Evolutionary conservation across 1,140 invertebrate species (phyloP).

Genomic region (Calephelis nemesis): DNA sequence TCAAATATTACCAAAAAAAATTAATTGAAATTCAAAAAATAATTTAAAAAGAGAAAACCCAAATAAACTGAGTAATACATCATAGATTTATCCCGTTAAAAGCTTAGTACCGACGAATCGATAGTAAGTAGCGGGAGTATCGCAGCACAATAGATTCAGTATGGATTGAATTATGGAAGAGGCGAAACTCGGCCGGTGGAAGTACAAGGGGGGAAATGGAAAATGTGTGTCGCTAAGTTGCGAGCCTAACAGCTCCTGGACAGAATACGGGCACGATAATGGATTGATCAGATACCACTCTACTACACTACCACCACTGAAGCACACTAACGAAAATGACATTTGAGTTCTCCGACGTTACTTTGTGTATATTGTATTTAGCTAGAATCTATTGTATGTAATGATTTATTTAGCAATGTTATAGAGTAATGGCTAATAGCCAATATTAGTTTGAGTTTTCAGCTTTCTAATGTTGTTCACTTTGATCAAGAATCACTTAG

Average conservation of each 20-base stretch:
- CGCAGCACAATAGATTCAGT: slow-evolving; percentile 55
- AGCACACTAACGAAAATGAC: slow-evolving; percentile 29
- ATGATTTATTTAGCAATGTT: background rate
- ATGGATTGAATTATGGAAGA: slow-evolving; percentile 69
- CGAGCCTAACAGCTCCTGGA: slow-evolving; percentile 61
- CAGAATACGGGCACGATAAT: slow-evolving; percentile 54
- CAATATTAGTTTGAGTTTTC: too few relatives aligned
- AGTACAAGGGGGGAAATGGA: slow-evolving; percentile 67
- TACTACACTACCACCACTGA: slow-evolving; percentile 27
- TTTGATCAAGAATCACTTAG: too few relatives aligned
- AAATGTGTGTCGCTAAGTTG: slow-evolving; percentile 71
- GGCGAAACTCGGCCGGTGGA: slow-evolving; percentile 53
- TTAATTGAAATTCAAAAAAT: too few relatives aligned
- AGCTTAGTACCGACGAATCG: slow-evolving; percentile 4
- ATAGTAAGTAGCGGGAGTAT: slow-evolving; percentile 22
- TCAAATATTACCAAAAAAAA: too few relatives aligned
- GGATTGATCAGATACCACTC: slow-evolving; percentile 70
- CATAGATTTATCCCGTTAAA: slow-evolving; percentile 6
- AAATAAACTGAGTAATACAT: background rate
- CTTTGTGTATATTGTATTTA: background rate
- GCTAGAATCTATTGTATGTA: background rate
- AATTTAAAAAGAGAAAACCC: background rate
- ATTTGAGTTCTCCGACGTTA: slow-evolving; percentile 23
- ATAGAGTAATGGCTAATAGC: too few relatives aligned
- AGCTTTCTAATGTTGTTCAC: too few relatives aligned